Conservation (phyloP, 1,140 invertebrate species). For the Amphibalanus amphitrite region DNA sequence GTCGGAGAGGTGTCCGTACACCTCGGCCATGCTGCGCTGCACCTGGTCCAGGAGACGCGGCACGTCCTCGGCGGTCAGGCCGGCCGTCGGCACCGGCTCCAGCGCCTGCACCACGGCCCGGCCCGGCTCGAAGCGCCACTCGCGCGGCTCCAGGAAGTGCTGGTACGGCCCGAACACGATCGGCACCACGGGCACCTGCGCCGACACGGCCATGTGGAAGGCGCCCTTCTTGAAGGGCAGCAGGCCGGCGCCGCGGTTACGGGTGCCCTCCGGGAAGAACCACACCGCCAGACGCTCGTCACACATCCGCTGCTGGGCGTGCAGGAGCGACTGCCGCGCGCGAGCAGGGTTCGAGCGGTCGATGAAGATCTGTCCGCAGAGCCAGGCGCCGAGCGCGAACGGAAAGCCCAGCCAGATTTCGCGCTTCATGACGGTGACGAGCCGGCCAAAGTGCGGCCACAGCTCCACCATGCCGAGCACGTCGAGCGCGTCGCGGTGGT, state of each 20-base stretch:
- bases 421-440: constrained; percentile 63
- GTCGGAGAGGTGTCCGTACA: too few relatives aligned
- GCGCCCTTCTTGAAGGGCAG: constrained; percentile 69
- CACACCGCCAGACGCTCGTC: constrained; percentile 26
- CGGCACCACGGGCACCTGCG: constrained; percentile 73
- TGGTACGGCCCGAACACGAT: constrained; percentile 78
- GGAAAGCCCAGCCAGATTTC: constrained; percentile 77
- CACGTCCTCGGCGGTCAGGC: constrained; percentile 25
- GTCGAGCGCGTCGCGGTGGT: constrained; percentile 68
- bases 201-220: constrained; percentile 74
- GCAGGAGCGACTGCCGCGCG: constrained; percentile 55
- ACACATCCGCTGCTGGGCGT: constrained; percentile 52
- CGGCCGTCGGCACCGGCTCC: constrained; percentile 25
- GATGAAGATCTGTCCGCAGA: constrained; percentile 78
- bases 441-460: constrained; percentile 58
- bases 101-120: constrained; percentile 25
- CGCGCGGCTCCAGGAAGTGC: constrained; percentile 54
- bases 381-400: constrained; percentile 71
- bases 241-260: constrained; percentile 27
- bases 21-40: too few relatives aligned
- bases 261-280: constrained; percentile 35
- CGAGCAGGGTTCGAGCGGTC: constrained; percentile 65
- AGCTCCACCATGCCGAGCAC: constrained; percentile 47
- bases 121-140: constrained; percentile 60
- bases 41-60: too few relatives aligned